Conservation (phyloP, 2,113 vertebrate species). For the Dicerorhinus sumatrensis region DNA sequence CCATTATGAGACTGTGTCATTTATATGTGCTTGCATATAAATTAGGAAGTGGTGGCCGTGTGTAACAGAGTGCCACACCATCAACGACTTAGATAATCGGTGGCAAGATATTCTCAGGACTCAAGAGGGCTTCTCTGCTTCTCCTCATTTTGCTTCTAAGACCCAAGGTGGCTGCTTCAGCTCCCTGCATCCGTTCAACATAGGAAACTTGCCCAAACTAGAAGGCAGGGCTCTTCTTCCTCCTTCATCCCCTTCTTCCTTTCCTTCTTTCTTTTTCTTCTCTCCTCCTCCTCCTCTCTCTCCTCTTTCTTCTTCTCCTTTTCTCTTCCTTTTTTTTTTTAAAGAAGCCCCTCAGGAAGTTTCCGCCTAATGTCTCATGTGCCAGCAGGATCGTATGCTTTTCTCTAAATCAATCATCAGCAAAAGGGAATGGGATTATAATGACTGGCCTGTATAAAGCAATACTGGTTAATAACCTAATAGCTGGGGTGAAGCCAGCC, state of each 20-base stretch:
- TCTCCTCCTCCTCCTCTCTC: neutral
- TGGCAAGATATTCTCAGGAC: neutral
- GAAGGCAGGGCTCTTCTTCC: neutral
- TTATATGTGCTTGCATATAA: neutral
- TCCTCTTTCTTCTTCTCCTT: too few species aligned
- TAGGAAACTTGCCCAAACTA: neutral
- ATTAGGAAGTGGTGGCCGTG: neutral
- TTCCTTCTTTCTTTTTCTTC: neutral
- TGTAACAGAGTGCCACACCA: neutral
- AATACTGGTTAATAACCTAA: neutral
- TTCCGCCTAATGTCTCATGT: neutral
- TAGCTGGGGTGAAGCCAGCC: neutral
- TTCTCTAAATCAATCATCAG: neutral
- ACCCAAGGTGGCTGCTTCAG: neutral
- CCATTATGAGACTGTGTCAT: neutral
- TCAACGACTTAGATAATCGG: fast-evolving
- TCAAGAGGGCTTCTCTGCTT: neutral
- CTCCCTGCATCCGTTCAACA: neutral
- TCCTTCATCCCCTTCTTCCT: too few species aligned
- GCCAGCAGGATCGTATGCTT: neutral
- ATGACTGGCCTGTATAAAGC: neutral
- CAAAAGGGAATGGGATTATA: neutral
- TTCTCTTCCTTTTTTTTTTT: neutral
- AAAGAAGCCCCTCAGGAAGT: neutral
- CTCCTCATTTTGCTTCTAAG: neutral